phyloP scores from a whole-genome alignment of 1,140 invertebrate genomes.

The Papilio polyxenes region DNA sequence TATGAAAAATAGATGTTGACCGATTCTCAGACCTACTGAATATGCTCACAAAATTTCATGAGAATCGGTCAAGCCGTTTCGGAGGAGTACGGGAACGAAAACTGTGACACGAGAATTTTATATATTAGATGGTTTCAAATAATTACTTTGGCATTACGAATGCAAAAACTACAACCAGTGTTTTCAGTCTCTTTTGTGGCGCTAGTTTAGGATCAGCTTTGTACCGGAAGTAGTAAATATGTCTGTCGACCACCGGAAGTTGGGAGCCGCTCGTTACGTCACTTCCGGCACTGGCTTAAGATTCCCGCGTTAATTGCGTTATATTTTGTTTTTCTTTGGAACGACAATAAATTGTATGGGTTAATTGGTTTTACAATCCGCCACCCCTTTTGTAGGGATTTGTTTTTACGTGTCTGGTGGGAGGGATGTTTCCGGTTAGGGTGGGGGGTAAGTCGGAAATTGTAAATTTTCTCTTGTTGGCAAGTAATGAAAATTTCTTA shows the following conservation, averaged over 20 bases:
- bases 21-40: no score
- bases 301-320: conserved; percentile 22
- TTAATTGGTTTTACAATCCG: conserved; percentile 7
- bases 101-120: no score
- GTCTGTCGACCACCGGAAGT: conserved; percentile 4
- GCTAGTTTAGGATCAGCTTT: background rate
- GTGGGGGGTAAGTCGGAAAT: conserved; percentile 12
- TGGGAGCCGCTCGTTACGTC: conserved; percentile 17
- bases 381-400: conserved; percentile 5
- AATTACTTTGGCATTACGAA: no score
- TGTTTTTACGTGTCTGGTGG: background rate
- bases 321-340: conserved; percentile 23
- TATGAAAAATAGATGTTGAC: no score
- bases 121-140: no score
- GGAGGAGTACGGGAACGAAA: no score
- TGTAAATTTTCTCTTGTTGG: conserved; percentile 11
- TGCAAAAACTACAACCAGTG: background rate
- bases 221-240: conserved; percentile 13
- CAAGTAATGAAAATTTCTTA: conserved; percentile 20
- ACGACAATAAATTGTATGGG: conserved; percentile 14
- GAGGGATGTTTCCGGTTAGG: conserved; percentile 7
- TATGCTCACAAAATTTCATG: no score
- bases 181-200: background rate
- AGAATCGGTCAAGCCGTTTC: no score
- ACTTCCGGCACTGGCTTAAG: conserved; percentile 3